Conservation (phyloP, 1,140 invertebrate species). For the Apocrypta bakeri region DNA sequence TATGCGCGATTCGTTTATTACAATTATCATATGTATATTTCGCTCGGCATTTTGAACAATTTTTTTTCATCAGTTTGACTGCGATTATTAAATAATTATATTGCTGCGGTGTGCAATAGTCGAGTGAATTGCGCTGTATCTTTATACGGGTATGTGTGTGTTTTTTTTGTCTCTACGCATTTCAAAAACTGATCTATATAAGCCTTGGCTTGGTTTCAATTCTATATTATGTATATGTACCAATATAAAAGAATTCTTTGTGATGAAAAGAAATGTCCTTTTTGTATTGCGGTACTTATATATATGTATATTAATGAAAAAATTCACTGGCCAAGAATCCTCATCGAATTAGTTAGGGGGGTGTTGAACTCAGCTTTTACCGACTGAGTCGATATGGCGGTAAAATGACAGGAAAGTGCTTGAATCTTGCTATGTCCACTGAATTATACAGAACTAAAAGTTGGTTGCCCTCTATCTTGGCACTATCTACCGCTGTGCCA, state of each 20-base stretch:
- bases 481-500: too few relatives aligned
- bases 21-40: not conserved
- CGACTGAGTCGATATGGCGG: too few relatives aligned
- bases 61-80: not conserved
- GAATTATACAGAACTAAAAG: too few relatives aligned
- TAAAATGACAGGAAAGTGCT: too few relatives aligned
- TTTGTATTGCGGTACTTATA: conserved; percentile 4
- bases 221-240: not conserved
- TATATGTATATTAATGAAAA: not conserved
- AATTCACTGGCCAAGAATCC: conserved; percentile 18
- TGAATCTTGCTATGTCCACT: too few relatives aligned
- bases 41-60: not conserved
- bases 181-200: conserved; percentile 28
- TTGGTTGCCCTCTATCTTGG: too few relatives aligned
- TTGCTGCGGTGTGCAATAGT: too few relatives aligned
- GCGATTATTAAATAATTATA: not conserved
- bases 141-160: not conserved
- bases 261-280: not conserved
- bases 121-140: not conserved
- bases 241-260: not conserved
- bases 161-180: conserved; percentile 8
- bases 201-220: not conserved
- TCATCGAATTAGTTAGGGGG: not conserved
- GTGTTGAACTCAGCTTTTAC: too few relatives aligned
- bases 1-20: not conserved